Conservation (phyloP, 2,797 vertebrate genomes). For the Euthynnus affinis region DNA sequence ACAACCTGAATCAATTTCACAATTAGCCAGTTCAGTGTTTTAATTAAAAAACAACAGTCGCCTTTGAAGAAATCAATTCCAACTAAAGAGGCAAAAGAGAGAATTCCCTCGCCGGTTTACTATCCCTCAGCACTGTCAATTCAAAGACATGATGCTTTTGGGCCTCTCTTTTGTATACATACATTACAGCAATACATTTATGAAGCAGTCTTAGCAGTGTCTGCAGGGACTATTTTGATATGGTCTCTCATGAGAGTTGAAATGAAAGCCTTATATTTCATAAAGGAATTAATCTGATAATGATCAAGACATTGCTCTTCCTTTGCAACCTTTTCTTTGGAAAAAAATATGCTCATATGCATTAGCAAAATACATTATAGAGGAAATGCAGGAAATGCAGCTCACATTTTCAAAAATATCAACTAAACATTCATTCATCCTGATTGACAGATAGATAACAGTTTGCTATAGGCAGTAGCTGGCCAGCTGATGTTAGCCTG, state of each 20-base stretch:
- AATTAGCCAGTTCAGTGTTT: slow-evolving; percentile 85
- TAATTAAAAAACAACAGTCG: slow-evolving; percentile 86
- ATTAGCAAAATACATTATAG: too few relatives aligned
- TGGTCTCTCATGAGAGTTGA: background rate
- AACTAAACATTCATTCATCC: too few relatives aligned
- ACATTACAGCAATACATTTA: slow-evolving; percentile 28
- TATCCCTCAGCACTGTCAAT: slow-evolving; percentile 68
- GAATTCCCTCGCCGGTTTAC: slow-evolving; percentile 66
- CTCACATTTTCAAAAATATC: too few relatives aligned
- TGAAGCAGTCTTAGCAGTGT: slow-evolving; percentile 8
- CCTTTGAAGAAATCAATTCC: slow-evolving; percentile 85
- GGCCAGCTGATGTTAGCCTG: too few relatives aligned
- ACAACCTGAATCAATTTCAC: slow-evolving; percentile 84
- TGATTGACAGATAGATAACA: too few relatives aligned
- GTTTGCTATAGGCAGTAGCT: too few relatives aligned
- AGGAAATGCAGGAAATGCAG: too few relatives aligned
- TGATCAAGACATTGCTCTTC: background rate
- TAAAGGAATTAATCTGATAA: background rate
- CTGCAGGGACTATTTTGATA: slow-evolving; percentile 14
- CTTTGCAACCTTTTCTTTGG: background rate
- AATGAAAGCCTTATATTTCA: background rate
- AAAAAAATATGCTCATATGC: too few relatives aligned
- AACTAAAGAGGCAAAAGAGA: slow-evolving; percentile 75
- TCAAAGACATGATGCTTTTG: slow-evolving; percentile 71
- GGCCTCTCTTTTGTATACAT: slow-evolving; percentile 54